Percentiles rank a stretch among this genome's conserved stretches.
Conservation (phyloP, 2,113 vertebrate species). For the Gasterosteus aculeatus region DNA sequence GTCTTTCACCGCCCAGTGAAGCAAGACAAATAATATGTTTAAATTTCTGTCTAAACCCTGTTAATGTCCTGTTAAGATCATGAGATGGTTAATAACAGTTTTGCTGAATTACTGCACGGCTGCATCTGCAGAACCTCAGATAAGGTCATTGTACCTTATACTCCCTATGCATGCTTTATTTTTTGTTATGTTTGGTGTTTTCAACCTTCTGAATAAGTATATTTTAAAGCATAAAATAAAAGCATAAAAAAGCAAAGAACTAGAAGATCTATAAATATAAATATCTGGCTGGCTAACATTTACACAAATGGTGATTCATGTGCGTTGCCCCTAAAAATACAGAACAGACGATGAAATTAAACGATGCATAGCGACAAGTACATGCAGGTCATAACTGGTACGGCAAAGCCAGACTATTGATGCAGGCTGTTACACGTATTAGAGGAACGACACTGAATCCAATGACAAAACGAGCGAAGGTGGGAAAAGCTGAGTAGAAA, state of each 20-base stretch:
- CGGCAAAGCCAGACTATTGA: not conserved
- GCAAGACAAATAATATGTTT: not conserved
- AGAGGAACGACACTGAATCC: constrained; percentile 3
- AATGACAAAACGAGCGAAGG: not conserved
- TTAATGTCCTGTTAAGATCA: not conserved
- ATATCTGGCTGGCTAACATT: not conserved
- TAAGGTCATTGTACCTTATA: not conserved
- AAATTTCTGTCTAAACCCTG: not conserved
- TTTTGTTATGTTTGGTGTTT: not conserved
- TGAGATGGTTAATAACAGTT: not conserved
- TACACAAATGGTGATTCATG: not conserved
- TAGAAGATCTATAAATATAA: not conserved
- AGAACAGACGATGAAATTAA: no score
- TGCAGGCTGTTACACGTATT: not conserved
- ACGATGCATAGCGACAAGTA: not conserved
- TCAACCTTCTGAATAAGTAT: not conserved
- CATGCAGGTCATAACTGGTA: not conserved
- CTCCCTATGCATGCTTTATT: not conserved
- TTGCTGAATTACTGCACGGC: not conserved
- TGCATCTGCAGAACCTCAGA: not conserved
- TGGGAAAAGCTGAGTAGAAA: constrained; percentile 40
- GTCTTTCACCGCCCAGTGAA: not conserved
- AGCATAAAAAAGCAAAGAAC: no score
- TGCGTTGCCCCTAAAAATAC: not conserved
- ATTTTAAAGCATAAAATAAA: not conserved